Base-by-base conservation (phyloP, 2,797 vertebrate species). In the Syndactyla subalaris region DNA sequence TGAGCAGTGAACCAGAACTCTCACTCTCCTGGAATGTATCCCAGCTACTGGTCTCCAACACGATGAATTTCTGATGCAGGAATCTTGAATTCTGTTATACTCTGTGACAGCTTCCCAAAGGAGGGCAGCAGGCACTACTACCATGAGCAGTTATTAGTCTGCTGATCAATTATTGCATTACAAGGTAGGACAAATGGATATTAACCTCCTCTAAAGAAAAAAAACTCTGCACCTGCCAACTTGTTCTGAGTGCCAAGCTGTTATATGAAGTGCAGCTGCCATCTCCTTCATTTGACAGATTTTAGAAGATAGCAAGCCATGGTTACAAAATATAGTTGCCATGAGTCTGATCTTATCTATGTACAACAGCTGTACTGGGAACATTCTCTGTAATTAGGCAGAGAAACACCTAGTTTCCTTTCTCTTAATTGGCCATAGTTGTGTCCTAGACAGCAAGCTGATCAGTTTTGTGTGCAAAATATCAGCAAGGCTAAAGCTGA, bases 361-460 rank as follows among this genome's bases (percentile, higher is more conserved):
- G 70, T 75, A 72, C 46, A 84, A 49, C 86, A 93, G 77, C 86
- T 88, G 86, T 72, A 88, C 70, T 51, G 80, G 91, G 86, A 88
- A 52, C 41, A 68, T 77, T 85, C 70, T 36, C 57, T 80, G 68
- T 65, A 92, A 91, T 95, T 94, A 86, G 61, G 26, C 38, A 67
- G 70, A 77, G 76, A 75, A 93, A 86, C 73, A 84, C 77, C 62
- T 93, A 78, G 68, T 78, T 95, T 63, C 32, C 62, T 71, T 65
- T 76, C 39, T 65, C 86, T 62, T 93, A 90, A 94, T 65, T 92
- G 86, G 30, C 49, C 73, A 27, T 65, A 65, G 80, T 4, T 63
- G 38, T 54, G 34, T 75, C 58, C 54, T 75, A 66, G 73, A 36
- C 30, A 58, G 34, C 66, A 65, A 84, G 62, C 34, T 78, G 86